phyloP scores from a whole-genome alignment of 2,113 vertebrate genomes.

The Geococcyx californianus region DNA sequence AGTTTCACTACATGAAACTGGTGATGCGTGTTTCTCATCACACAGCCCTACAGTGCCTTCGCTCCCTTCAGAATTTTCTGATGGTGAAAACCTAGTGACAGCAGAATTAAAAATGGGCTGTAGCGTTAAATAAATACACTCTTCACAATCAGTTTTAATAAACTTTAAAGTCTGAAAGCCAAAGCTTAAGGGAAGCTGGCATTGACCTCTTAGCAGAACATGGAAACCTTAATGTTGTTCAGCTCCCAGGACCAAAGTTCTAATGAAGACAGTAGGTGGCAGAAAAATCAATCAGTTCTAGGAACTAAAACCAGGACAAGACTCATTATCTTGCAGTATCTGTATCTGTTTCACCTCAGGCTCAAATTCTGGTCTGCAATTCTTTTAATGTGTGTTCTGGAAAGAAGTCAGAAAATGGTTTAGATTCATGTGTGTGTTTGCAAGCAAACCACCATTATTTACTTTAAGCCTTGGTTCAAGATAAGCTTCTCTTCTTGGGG shows the following conservation, averaged over 20 bases:
- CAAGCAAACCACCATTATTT: background rate
- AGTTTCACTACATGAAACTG: background rate
- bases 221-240: background rate
- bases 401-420: background rate
- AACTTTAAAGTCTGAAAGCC: background rate
- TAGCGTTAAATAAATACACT: background rate
- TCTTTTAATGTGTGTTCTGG: background rate
- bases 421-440: background rate
- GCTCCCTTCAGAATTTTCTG: background rate
- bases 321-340: background rate
- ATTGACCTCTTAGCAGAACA: background rate
- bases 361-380: background rate
- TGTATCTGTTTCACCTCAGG: background rate
- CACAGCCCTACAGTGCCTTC: fast-evolving
- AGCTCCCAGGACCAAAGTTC: background rate
- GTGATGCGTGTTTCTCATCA: background rate
- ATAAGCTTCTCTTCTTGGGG: background rate
- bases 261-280: background rate
- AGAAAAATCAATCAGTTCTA: background rate
- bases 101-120: background rate
- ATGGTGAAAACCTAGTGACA: background rate
- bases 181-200: background rate
- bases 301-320: background rate
- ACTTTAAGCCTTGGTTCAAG: background rate
- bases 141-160: background rate